Conservation (phyloP, 2,888 invertebrate genomes). For the Tiliacea aurago region DNA sequence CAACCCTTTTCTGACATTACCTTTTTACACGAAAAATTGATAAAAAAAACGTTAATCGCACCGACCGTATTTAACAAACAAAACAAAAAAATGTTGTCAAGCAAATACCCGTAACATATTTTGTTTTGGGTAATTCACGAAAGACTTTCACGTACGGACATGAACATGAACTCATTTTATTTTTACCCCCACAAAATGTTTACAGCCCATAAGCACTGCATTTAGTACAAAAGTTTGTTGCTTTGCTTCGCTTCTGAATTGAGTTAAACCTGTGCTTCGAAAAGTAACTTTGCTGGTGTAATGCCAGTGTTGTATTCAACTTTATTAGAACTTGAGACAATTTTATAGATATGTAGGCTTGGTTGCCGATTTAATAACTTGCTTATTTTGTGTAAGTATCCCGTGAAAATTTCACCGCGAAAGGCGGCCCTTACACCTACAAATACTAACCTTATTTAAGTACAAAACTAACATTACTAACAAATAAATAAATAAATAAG, state of each 20-base stretch:
- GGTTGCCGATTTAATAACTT: not conserved
- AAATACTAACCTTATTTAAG: no score
- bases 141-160: slow-evolving; percentile 5
- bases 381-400: not conserved
- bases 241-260: slow-evolving; percentile 16
- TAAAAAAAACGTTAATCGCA: slow-evolving; percentile 8
- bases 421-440: no score
- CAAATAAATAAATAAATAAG: no score
- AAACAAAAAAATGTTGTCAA: slow-evolving; percentile 7
- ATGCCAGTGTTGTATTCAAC: not conserved
- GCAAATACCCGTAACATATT: slow-evolving; percentile 12
- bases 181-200: slow-evolving; percentile 19
- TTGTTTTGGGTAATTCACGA: slow-evolving; percentile 18
- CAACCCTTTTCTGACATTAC: not conserved
- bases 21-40: slow-evolving; percentile 2
- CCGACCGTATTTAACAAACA: slow-evolving; percentile 1
- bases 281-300: not conserved
- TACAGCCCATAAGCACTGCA: slow-evolving; percentile 10
- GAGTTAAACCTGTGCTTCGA: slow-evolving; percentile 3
- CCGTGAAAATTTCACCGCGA: not conserved
- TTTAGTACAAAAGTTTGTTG: slow-evolving; percentile 3
- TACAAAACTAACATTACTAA: no score
- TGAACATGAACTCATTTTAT: slow-evolving; percentile 8
- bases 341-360: not conserved
- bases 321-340: not conserved